phyloP scores from a whole-genome alignment of 1,140 invertebrate species.

The Pseudoatta argentina region DNA sequence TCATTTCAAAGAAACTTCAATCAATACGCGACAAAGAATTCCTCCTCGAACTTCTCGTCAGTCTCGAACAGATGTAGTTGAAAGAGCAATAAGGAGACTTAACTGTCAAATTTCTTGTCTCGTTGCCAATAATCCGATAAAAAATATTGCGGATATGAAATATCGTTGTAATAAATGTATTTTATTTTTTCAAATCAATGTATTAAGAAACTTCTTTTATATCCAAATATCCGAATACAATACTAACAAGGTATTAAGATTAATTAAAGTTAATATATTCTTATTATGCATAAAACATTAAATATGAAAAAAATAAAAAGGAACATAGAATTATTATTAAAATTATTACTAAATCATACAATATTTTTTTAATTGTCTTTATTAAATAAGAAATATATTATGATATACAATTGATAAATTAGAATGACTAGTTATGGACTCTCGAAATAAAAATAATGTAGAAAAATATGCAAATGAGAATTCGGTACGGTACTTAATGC shows the following conservation, averaged over 20 bases:
- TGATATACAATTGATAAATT: too few species aligned
- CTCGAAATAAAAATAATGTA: too few species aligned
- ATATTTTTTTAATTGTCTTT: neutral
- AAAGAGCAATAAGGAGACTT: slow-evolving; percentile 23
- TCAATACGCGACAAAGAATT: slow-evolving; percentile 39
- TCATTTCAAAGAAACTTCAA: slow-evolving; percentile 57
- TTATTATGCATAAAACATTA: neutral
- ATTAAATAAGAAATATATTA: neutral
- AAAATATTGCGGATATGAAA: neutral
- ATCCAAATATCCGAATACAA: neutral
- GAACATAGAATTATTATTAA: neutral
- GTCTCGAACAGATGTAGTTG: slow-evolving; percentile 14
- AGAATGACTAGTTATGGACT: neutral
- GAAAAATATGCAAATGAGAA: too few species aligned
- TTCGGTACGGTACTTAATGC: too few species aligned
- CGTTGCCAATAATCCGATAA: slow-evolving; percentile 27
- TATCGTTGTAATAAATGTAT: neutral
- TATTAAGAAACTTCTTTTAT: neutral
- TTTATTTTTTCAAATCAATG: neutral
- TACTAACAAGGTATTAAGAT: neutral
- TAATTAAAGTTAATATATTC: slow-evolving; percentile 7
- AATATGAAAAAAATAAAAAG: neutral
- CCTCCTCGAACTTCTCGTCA: slow-evolving; percentile 19
- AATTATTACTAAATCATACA: neutral
- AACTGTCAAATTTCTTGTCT: slow-evolving; percentile 3